These are phyloP conservation scores for Condylostylus longicornis DNA, from an alignment of 1,140 invertebrate species.

Conservation along the genomic window DNA sequence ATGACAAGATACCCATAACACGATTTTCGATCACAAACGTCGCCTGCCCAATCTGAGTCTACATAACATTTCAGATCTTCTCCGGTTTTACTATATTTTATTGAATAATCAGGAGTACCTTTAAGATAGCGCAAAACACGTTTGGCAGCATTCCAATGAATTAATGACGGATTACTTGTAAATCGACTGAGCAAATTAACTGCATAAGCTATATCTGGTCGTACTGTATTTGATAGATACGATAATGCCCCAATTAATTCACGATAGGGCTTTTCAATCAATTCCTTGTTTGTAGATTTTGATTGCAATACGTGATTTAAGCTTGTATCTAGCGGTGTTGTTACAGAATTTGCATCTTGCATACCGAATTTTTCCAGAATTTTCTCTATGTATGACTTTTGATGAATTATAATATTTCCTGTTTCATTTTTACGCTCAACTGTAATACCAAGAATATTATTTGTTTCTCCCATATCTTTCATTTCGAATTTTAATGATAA, in stretches of 20 bases:
- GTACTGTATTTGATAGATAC: constrained; percentile 22
- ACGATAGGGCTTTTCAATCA: too few relatives aligned
- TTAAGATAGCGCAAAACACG: constrained; percentile 21
- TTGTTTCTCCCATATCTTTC: too few relatives aligned
- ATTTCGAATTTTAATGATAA: too few relatives aligned
- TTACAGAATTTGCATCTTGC: too few relatives aligned
- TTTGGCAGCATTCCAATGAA: constrained; percentile 18
- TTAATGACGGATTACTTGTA: constrained; percentile 21
- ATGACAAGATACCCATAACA: constrained; percentile 19
- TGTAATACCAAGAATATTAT: too few relatives aligned
- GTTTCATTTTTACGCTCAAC: too few relatives aligned
- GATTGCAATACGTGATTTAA: too few relatives aligned
- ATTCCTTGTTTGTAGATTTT: too few relatives aligned
- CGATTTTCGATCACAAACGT: constrained; percentile 22
- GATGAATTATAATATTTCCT: too few relatives aligned
- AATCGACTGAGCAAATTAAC: constrained; percentile 20
- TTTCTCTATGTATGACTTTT: too few relatives aligned
- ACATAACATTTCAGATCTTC: constrained; percentile 11
- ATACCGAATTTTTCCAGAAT: too few relatives aligned
- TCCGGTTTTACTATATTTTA: not conserved
- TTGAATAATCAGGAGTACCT: constrained; percentile 9
- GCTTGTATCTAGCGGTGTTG: too few relatives aligned
- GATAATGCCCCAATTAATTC: constrained; percentile 21
- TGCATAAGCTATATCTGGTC: constrained; percentile 28
- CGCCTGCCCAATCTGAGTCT: constrained; percentile 32